Percentiles rank a stretch among this genome's conserved stretches.
Evolutionary conservation across 2,797 vertebrate species (phyloP).

Genomic region (Diglossa cyanea): DNA sequence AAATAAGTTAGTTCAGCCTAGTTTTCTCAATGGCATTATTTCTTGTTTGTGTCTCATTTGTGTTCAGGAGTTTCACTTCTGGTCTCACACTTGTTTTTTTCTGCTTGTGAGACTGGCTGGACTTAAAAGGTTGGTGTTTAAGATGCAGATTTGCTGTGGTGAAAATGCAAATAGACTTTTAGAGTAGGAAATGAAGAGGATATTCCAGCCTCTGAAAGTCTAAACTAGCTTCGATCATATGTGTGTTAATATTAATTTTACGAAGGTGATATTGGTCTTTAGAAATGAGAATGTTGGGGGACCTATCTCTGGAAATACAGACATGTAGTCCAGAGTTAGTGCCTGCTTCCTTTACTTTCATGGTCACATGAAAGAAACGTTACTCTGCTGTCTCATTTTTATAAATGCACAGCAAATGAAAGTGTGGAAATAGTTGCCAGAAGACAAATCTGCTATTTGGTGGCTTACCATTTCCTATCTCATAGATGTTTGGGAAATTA

Average conservation of each 20-base stretch:
- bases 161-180: neutral
- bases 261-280: neutral
- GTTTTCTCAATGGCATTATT: neutral
- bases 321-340: neutral
- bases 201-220: neutral
- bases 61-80: neutral
- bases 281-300: neutral
- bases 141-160: neutral
- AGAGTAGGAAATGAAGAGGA: neutral
- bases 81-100: neutral
- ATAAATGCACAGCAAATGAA: neutral
- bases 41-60: neutral
- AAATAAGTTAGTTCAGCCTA: constrained; percentile 78
- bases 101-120: neutral
- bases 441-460: neutral
- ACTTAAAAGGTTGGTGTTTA: neutral
- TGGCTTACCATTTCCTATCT: neutral
- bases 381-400: neutral
- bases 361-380: neutral
- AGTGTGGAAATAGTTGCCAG: neutral
- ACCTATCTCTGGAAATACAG: neutral
- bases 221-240: neutral
- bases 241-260: neutral
- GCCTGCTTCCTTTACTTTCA: neutral
- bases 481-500: neutral